Evolutionary conservation across 1,140 invertebrate genomes (phyloP).

Genomic region (Drosophila paulistorum): DNA sequence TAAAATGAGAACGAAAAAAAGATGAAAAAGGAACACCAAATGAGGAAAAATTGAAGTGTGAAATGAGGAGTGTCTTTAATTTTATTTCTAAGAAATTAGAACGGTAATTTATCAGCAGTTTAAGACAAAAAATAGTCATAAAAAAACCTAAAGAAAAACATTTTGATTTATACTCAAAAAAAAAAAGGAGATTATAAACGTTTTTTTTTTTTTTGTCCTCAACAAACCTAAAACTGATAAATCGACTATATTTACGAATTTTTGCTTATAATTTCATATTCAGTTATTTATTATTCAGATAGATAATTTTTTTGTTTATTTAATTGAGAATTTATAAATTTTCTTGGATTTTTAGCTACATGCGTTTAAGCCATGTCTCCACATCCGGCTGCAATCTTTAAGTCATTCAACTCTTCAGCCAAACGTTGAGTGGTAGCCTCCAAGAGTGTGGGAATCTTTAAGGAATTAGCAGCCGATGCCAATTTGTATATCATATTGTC

Average conservation of each 20-base stretch:
- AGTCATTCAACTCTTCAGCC: background rate
- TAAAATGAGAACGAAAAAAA: slow-evolving; percentile 21
- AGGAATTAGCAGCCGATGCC: slow-evolving; percentile 2
- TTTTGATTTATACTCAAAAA: background rate
- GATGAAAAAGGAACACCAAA: background rate
- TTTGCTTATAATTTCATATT: too few species aligned
- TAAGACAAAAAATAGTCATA: background rate
- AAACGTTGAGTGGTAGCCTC: background rate
- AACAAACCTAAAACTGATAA: too few species aligned
- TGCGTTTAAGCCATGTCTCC: too few species aligned
- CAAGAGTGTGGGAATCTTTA: background rate
- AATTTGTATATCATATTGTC: slow-evolving; percentile 2
- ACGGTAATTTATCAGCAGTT: slow-evolving; percentile 7
- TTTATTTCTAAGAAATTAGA: slow-evolving; percentile 33
- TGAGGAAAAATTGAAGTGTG: slow-evolving; percentile 11
- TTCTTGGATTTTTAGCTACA: too few species aligned
- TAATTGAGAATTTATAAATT: too few species aligned
- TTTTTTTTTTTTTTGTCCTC: too few species aligned
- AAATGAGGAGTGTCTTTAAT: slow-evolving; percentile 2
- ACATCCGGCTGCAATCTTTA: background rate
- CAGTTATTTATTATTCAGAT: too few species aligned
- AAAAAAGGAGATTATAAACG: too few species aligned
- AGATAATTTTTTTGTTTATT: too few species aligned
- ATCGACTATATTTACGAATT: too few species aligned
- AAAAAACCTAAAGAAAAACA: background rate